Evolutionary conservation across 2,888 invertebrate species (phyloP), one percentile per base, ranked within the genome.

Genomic region (Rhagophthalmus giganteus): DNA sequence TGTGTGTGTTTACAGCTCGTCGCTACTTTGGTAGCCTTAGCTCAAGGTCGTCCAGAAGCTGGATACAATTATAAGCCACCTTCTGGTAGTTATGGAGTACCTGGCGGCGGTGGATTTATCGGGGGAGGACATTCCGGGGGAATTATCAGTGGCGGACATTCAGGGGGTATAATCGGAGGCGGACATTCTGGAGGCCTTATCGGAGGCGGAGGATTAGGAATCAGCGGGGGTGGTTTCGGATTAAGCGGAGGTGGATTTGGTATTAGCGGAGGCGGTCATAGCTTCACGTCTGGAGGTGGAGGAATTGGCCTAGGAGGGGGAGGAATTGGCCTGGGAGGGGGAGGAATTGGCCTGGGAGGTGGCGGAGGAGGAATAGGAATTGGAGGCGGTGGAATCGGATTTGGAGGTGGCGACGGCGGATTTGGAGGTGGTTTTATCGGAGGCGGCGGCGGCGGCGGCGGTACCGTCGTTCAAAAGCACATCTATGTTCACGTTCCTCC

Each of bases 401-500:
- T 37, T 15, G 45, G 42, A 14, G 46, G 54, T 39, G 41, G 34
- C 3, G 73, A 73, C 25, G 61, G 72, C 42, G 74, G 73, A 63
- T 72, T 71, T 33, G n/a, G n/a, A n/a, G n/a, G n/a, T n/a, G n/a
- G n/a, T n/a, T n/a, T n/a, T n/a, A n/a, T n/a, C n/a, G n/a, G n/a
- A n/a, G n/a, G n/a, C n/a, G n/a, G n/a, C n/a, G 46, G 42, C 14
- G 41, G 48, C 1, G 61, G 66, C 49, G 71, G 74, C 51, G 79
- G 79, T 61, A 79, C 85, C 59, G 74, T 87, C 16, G 85, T 89
- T 58, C 88, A 88, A 72, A 90, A 89, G 70, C 90, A 88, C 79
- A 88, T 88, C 72, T 91, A 90, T 79, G 90, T 91, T 4, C 90
- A 90, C 73, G 90, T 90, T 9, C 90, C 91, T 47, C 90, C 90